phyloP scores from a whole-genome alignment of 2,797 vertebrate species.

The Mionectes olivaceus region DNA sequence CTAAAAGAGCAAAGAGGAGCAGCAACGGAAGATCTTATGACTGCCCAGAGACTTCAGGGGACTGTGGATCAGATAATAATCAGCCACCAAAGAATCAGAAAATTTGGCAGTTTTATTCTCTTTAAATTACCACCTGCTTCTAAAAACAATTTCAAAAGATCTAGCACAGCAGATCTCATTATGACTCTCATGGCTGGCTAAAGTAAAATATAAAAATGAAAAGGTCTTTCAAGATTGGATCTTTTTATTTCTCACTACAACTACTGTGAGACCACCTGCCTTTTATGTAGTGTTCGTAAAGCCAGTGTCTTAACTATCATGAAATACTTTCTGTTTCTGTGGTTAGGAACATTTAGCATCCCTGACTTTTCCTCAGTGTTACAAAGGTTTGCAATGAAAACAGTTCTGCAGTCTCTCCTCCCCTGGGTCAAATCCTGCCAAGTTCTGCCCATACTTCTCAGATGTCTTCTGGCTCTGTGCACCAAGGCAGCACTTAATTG shows the following conservation, averaged over 20 bases:
- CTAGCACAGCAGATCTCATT: neutral
- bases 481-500: neutral
- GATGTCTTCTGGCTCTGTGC: neutral
- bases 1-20: neutral
- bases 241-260: neutral
- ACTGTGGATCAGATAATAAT: neutral
- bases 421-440: neutral
- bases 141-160: constrained; percentile 22
- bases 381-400: neutral
- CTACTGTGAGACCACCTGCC: neutral
- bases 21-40: neutral
- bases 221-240: neutral
- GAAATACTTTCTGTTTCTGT: neutral
- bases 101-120: neutral
- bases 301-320: neutral
- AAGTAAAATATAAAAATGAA: neutral
- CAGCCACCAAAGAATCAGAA: neutral
- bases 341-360: neutral
- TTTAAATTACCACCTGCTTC: constrained; percentile 26
- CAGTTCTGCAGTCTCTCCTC: neutral
- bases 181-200: neutral
- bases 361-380: neutral
- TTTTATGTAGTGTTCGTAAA: constrained; percentile 21
- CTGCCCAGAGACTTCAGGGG: neutral
- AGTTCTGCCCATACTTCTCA: neutral